phyloP scores from a whole-genome alignment of 2,888 invertebrate genomes.

The Ligdia adustata region DNA sequence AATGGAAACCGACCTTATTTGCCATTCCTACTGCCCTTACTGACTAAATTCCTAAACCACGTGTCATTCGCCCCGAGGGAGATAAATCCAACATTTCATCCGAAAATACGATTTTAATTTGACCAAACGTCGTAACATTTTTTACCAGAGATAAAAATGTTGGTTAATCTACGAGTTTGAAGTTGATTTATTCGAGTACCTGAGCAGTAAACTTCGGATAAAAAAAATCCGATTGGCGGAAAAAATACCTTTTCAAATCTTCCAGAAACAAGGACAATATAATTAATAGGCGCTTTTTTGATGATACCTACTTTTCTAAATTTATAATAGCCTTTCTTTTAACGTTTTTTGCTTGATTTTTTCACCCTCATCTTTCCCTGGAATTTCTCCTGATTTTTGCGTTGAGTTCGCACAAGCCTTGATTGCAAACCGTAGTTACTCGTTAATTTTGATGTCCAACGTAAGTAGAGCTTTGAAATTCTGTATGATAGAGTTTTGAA shows the following conservation, averaged over 20 bases:
- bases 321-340: no score
- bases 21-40: no score
- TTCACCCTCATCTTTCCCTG: no score
- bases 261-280: no score
- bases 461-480: not conserved
- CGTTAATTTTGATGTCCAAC: slow-evolving; percentile 15
- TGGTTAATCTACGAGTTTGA: slow-evolving; percentile 3
- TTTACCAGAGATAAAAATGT: slow-evolving; percentile 8
- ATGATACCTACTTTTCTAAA: no score
- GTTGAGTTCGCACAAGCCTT: slow-evolving; percentile 13
- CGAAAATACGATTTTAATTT: slow-evolving; percentile 19
- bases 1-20: no score
- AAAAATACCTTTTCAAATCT: no score
- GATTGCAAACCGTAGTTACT: slow-evolving; percentile 15
- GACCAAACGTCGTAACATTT: slow-evolving; percentile 7
- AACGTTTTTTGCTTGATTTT: no score
- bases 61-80: not conserved
- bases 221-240: no score
- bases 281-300: no score
- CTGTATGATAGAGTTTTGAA: no score
- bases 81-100: slow-evolving; percentile 3
- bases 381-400: slow-evolving; percentile 6
- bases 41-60: no score
- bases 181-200: slow-evolving; percentile 11
- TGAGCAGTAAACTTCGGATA: not conserved